Evolutionary conservation across 2,888 invertebrate genomes (phyloP).

Genomic region (Cryptocheilus praepositus): DNA sequence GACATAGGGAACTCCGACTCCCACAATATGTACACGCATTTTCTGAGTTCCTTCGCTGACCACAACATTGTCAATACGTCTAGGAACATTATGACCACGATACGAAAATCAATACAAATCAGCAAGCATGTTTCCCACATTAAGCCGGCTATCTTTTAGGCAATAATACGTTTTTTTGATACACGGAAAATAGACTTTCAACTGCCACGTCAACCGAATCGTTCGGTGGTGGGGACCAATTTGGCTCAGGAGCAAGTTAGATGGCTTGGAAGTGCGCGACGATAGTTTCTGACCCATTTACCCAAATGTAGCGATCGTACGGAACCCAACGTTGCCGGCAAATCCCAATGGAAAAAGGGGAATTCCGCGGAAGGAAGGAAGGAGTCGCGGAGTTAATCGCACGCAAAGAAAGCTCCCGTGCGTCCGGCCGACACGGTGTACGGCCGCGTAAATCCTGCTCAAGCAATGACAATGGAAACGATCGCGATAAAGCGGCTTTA

Average conservation of each 20-base stretch:
- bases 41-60: too few relatives aligned
- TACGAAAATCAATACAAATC: too few relatives aligned
- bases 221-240: constrained; percentile 55
- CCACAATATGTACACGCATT: too few relatives aligned
- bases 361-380: constrained; percentile 23
- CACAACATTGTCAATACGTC: too few relatives aligned
- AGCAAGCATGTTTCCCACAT: too few relatives aligned
- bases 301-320: constrained; percentile 55
- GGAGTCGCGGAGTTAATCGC: constrained; percentile 24
- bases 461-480: constrained; percentile 11
- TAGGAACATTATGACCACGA: too few relatives aligned
- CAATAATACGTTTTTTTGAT: too few relatives aligned
- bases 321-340: constrained; percentile 27
- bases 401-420: constrained; percentile 13
- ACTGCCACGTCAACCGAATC: constrained; percentile 24
- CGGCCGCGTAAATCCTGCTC: constrained; percentile 18
- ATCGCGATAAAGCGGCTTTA: constrained; percentile 20
- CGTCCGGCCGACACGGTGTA: constrained; percentile 3
- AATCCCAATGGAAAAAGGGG: constrained; percentile 21
- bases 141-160: too few relatives aligned
- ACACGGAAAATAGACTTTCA: background rate
- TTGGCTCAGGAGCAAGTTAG: constrained; percentile 60
- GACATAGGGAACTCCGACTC: too few relatives aligned
- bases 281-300: constrained; percentile 72
- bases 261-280: constrained; percentile 65